Conservation (phyloP, 2,113 vertebrate genomes). For the Oxyruncus cristatus region DNA sequence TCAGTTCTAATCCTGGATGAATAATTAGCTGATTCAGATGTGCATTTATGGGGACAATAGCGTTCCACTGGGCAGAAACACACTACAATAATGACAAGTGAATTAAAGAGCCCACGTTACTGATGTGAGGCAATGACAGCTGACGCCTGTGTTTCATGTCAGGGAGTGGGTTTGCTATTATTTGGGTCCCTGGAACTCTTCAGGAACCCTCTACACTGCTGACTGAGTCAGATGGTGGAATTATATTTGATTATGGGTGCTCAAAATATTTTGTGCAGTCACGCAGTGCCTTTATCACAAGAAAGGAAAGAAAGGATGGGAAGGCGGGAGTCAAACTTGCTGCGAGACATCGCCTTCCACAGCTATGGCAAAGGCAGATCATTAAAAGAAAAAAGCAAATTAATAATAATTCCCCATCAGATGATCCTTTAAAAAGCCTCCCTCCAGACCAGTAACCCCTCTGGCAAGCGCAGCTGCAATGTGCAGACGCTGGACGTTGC, state of each 20-base stretch:
- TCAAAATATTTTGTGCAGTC: conserved; percentile 61
- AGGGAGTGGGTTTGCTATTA: conserved; percentile 48
- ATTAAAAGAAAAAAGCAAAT: conserved; percentile 34
- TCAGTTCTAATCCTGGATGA: conserved; percentile 47
- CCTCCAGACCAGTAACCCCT: no score
- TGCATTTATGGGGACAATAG: conserved; percentile 56
- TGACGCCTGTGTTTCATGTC: conserved; percentile 52
- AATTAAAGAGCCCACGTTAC: conserved; percentile 52
- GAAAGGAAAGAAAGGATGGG: background rate
- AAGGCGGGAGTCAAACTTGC: background rate
- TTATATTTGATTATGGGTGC: conserved; percentile 51
- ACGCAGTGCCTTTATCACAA: background rate
- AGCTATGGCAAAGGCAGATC: background rate
- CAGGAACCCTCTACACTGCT: conserved; percentile 1
- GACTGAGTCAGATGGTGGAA: conserved; percentile 1
- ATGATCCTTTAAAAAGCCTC: background rate
- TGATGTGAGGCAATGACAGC: conserved; percentile 21
- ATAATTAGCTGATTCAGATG: conserved; percentile 56
- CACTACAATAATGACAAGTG: conserved; percentile 65
- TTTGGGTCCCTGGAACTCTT: conserved; percentile 39
- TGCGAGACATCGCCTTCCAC: conserved; percentile 40
- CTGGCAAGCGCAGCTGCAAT: background rate
- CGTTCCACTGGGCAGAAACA: conserved; percentile 37
- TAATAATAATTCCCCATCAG: background rate
- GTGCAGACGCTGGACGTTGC: background rate